phyloP scores from a whole-genome alignment of 2,113 vertebrate species.

The Nesoenas mayeri region DNA sequence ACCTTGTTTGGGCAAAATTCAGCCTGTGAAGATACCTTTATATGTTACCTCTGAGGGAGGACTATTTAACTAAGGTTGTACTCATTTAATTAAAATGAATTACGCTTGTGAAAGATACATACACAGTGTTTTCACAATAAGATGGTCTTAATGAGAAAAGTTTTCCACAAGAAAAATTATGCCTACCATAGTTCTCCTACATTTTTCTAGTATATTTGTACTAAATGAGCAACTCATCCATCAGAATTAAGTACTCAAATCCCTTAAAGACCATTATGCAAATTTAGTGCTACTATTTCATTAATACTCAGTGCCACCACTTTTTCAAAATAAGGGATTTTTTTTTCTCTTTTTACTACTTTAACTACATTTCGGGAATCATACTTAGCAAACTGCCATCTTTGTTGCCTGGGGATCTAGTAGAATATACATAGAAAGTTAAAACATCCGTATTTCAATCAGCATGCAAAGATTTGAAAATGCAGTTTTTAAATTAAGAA shows the following conservation, averaged over 20 bases:
- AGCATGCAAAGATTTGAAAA: neutral
- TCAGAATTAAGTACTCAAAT: constrained; percentile 31
- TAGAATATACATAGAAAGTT: neutral
- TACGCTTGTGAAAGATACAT: neutral
- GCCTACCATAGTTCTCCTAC: neutral
- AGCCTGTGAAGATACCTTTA: neutral
- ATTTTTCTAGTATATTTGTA: constrained; percentile 1
- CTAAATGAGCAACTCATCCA: constrained; percentile 15
- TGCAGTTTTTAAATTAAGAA: neutral
- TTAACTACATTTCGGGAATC: neutral
- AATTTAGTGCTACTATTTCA: constrained; percentile 40
- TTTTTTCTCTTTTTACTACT: neutral
- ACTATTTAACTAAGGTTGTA: neutral
- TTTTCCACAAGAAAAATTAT: constrained; percentile 23
- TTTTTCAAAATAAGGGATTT: neutral
- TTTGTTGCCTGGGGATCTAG: neutral
- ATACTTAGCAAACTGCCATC: neutral
- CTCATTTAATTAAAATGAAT: neutral
- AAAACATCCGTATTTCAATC: neutral
- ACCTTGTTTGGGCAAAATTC: neutral
- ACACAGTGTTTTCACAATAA: neutral
- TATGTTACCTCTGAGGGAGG: neutral
- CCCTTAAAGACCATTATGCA: constrained; percentile 17
- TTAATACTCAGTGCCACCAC: neutral
- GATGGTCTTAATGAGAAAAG: neutral